Evolutionary conservation across 2,113 vertebrate species (phyloP).

Genomic region (Pseudonaja textilis): DNA sequence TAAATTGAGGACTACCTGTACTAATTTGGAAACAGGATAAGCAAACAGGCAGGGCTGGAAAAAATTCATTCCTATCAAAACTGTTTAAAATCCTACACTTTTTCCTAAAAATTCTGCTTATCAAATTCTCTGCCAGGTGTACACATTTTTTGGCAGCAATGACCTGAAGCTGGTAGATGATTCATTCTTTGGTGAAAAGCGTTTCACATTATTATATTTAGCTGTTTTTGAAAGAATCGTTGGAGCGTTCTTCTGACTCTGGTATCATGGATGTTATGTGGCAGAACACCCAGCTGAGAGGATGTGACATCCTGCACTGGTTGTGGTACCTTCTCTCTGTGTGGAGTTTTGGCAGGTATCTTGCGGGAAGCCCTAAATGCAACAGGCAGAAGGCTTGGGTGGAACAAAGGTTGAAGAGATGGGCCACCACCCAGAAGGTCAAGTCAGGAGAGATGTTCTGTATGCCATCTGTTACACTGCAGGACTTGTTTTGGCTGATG

Average conservation of each 20-base stretch:
- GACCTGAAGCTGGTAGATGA: background rate
- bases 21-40: background rate
- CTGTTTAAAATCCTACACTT: background rate
- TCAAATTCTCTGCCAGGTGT: background rate
- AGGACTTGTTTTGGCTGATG: background rate
- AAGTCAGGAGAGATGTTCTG: background rate
- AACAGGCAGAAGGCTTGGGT: background rate
- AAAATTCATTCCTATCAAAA: background rate
- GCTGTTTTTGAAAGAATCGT: background rate
- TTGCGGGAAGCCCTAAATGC: background rate
- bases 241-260: background rate
- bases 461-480: background rate
- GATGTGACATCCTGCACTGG: background rate
- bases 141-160: background rate
- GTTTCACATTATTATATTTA: slow-evolving; percentile 1
- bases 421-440: background rate
- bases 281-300: background rate
- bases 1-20: background rate
- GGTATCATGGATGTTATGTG: background rate
- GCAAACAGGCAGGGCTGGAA: background rate
- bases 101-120: background rate
- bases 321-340: background rate
- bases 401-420: background rate
- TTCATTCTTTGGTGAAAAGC: background rate
- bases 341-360: background rate